phyloP scores from a whole-genome alignment of 2,113 vertebrate genomes.

The Xiphias gladius region DNA sequence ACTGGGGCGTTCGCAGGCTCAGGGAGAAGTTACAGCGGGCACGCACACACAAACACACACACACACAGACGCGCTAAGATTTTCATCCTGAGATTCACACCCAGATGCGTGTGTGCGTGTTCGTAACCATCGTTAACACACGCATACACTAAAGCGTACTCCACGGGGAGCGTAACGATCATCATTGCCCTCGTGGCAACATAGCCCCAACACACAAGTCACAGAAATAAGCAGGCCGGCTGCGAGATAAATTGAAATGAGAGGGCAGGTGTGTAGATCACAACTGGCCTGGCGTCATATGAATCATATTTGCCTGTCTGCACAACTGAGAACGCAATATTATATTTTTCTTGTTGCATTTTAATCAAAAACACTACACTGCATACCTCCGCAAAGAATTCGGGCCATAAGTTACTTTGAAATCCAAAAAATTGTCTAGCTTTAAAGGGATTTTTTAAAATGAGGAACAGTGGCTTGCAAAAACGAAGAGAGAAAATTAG shows the following conservation, averaged over 20 bases:
- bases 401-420: constrained; percentile 61
- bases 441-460: constrained; percentile 54
- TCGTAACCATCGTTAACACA: constrained; percentile 46
- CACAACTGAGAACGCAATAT: neutral
- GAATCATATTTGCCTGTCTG: constrained; percentile 20
- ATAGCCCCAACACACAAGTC: constrained; percentile 37
- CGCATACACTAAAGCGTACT: constrained; percentile 28
- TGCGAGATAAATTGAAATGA: constrained; percentile 41
- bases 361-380: constrained; percentile 17
- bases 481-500: constrained; percentile 50
- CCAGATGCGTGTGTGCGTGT: neutral
- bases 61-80: constrained; percentile 22
- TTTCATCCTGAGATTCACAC: constrained; percentile 62
- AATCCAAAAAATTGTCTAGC: constrained; percentile 34
- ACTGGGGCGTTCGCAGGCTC: constrained; percentile 65
- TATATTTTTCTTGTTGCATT: constrained; percentile 25
- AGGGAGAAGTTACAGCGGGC: constrained; percentile 66
- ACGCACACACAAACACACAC: constrained; percentile 23
- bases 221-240: constrained; percentile 51
- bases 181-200: constrained; percentile 64
- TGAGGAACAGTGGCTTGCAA: constrained; percentile 49
- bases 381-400: constrained; percentile 41
- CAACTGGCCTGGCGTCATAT: neutral
- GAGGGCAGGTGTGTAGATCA: constrained; percentile 59
- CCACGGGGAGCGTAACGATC: constrained; percentile 63